Percentiles rank a stretch among this genome's conserved stretches.
These are phyloP conservation scores for Pegea sp. DNA, from an alignment of 23 tunicate species.

Conservation along the genomic window DNA sequence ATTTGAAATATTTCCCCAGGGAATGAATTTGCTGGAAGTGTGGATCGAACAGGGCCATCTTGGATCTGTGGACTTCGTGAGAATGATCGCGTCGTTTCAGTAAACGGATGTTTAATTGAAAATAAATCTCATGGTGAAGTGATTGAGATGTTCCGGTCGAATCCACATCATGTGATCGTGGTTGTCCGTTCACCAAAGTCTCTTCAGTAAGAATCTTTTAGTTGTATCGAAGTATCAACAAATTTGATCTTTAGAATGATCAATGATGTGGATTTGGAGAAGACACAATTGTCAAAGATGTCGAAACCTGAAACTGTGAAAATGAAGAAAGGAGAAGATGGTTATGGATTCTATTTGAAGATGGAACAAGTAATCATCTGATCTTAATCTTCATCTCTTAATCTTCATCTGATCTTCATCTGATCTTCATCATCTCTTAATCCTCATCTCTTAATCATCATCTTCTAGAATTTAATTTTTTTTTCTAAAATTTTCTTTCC, in stretches of 20 bases:
- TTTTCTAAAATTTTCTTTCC: not conserved
- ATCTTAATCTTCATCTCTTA: not conserved
- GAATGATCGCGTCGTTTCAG: constrained; percentile 50
- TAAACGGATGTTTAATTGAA: constrained; percentile 28
- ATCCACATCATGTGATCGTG: constrained; percentile 40
- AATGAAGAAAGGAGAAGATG: constrained; percentile 15
- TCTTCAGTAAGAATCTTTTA: constrained; percentile 27
- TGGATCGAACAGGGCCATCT: constrained; percentile 17
- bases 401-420: not conserved
- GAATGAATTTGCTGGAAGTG: constrained; percentile 51
- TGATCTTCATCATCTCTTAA: not conserved
- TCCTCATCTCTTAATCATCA: constrained; percentile 5
- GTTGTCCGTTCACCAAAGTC: constrained; percentile 47
- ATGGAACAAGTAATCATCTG: constrained; percentile 27
- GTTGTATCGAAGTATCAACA: too few relatives aligned
- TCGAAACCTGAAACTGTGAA: constrained; percentile 37
- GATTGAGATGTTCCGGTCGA: constrained; percentile 21
- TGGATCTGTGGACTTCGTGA: constrained; percentile 24
- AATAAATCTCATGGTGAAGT: constrained; percentile 32
- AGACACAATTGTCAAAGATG: not conserved
- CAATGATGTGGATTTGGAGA: too few relatives aligned
- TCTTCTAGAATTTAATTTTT: too few relatives aligned
- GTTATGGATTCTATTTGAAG: constrained; percentile 63
- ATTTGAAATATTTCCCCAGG: not conserved
- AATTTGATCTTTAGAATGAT: too few relatives aligned